Evolutionary conservation across 2,888 invertebrate species (phyloP), one percentile per base, ranked within the genome.

Genomic region (Tetanocera ferruginea): DNA sequence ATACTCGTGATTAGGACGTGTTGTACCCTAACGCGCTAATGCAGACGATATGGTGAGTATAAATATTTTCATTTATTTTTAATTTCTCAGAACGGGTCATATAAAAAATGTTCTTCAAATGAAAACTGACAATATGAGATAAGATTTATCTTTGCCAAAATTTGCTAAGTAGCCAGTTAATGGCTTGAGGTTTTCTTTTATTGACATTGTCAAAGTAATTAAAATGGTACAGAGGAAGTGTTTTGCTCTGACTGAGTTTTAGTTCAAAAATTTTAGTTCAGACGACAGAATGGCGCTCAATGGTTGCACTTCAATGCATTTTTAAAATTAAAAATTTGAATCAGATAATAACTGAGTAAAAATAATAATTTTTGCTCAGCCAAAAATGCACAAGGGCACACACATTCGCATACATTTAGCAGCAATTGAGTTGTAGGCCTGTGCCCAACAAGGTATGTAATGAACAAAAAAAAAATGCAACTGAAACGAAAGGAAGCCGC

Each of bases 41-140:
- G 86, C 88, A 88, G 89, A 89, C 89, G 89, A 89, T 89, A 89
- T 89, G 89, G 89, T 89, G 81, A 88, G 89, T 84, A 28, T 25
- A 34, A 51, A 31, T 19, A 37, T 19, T 5, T 51, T 31, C 17
- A 67, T 23, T 71, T 71, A n/a, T 23, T 14, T 55, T 3, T 3
- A 60, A 25, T 25, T 60, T 25, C 25, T 2, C 23, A 19, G 28
- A 28, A 5, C 55, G 8, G 55, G 11, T n/a, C 6, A 14, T 9
- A 9, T 49, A 49, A 49, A 14, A 49, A 49, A 49, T 9, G 8
- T 49, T 9, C 6, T 9, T 9, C 49, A 49, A 49, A 6, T 9
- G 49, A 49, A 49, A 9, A 9, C 14, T 49, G 8, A 49, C 6
- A 49, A 49, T 49, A 49, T 49, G 6, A 49, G 49, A 49, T 49